Evolutionary conservation across 2,888 invertebrate species (phyloP).

Genomic region (Drosophila meridionalis): DNA sequence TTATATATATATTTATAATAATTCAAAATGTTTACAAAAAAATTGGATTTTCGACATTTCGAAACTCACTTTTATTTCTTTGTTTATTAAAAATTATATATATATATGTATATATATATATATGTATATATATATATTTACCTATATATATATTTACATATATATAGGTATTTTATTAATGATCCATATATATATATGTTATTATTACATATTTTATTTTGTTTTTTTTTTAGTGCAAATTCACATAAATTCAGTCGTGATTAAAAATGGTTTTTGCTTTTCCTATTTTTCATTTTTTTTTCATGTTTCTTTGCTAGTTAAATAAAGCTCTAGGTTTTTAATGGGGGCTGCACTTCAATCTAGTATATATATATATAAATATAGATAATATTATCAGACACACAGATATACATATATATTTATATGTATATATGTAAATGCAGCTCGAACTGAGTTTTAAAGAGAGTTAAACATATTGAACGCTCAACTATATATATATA

Average conservation of each 20-base stretch:
- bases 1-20: constrained; percentile 40
- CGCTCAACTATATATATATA: constrained; percentile 14
- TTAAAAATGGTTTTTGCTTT: constrained; percentile 58
- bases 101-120: constrained; percentile 30
- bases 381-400: not conserved
- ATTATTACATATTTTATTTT: constrained; percentile 20
- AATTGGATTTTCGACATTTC: constrained; percentile 54
- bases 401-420: not conserved
- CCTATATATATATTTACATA: constrained; percentile 31
- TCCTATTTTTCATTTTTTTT: constrained; percentile 19
- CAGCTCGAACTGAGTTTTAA: constrained; percentile 67
- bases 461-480: constrained; percentile 28
- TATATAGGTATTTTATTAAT: constrained; percentile 34
- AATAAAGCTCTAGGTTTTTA: constrained; percentile 74
- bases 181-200: constrained; percentile 46
- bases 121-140: not conserved
- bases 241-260: constrained; percentile 80
- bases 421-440: constrained; percentile 51
- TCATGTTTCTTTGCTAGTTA: constrained; percentile 37
- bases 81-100: constrained; percentile 67
- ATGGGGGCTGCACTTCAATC: constrained; percentile 39
- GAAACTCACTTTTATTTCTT: not conserved
- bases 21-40: constrained; percentile 75
- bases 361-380: constrained; percentile 1
- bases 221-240: constrained; percentile 60